Percentiles rank a stretch among this genome's conserved stretches.
Conservation (phyloP, 2,888 invertebrate species). For the Hyposoter dolosus region DNA sequence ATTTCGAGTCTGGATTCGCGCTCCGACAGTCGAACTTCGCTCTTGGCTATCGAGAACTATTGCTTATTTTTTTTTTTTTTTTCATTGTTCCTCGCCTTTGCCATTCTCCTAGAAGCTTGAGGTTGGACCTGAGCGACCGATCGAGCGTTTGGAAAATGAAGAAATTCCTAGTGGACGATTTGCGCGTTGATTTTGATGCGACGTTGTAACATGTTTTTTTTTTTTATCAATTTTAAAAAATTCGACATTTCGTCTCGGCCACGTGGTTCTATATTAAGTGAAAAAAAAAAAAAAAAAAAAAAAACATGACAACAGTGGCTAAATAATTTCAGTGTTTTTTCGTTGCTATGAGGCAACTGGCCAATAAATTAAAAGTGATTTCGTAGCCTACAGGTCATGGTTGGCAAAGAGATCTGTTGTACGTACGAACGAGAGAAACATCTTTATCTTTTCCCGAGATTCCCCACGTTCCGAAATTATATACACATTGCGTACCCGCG, state of each 20-base stretch:
- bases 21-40: constrained; percentile 38
- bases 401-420: constrained; percentile 55
- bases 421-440: constrained; percentile 57
- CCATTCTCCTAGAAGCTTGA: not conserved
- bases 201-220: not conserved
- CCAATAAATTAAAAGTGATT: constrained; percentile 72
- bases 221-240: not conserved
- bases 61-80: not conserved
- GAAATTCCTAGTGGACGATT: not conserved
- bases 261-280: not conserved
- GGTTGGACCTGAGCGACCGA: not conserved
- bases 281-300: not conserved
- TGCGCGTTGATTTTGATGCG: not conserved
- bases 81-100: not conserved
- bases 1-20: constrained; percentile 20
- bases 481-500: not conserved
- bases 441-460: constrained; percentile 64
- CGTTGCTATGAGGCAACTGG: constrained; percentile 66
- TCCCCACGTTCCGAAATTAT: constrained; percentile 8
- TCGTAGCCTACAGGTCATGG: constrained; percentile 72
- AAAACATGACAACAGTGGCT: constrained; percentile 32
- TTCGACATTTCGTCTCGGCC: not conserved
- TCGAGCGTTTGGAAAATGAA: not conserved
- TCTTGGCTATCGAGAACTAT: constrained; percentile 6
- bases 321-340: constrained; percentile 62